These are phyloP conservation scores for Rhopilema esculentum DNA, from an alignment of 30 jellyfish, hydroid and myxozoan species.

Conservation along the genomic window DNA sequence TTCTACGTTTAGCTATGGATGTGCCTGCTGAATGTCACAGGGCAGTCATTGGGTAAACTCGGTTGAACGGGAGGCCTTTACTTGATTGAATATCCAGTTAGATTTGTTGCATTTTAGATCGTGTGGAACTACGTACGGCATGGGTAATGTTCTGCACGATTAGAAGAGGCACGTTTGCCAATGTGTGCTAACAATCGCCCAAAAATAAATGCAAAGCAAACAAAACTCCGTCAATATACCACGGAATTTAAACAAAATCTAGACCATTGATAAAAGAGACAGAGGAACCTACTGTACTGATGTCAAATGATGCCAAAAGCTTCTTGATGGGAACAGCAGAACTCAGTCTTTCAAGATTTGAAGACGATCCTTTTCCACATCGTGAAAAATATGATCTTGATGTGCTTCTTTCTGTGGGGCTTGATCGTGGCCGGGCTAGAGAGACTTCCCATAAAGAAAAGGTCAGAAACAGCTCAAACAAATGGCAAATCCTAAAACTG, in stretches of 20 bases:
- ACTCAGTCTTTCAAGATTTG: slow-evolving; percentile 69
- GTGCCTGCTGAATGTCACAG: not conserved
- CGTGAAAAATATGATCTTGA: slow-evolving; percentile 64
- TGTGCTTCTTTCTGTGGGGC: slow-evolving; percentile 37
- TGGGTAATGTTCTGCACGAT: not conserved
- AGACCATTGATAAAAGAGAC: not conserved
- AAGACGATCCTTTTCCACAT: slow-evolving; percentile 71
- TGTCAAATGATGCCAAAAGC: slow-evolving; percentile 72
- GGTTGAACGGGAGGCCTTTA: not conserved
- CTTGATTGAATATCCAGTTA: not conserved
- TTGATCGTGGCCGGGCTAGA: slow-evolving; percentile 23
- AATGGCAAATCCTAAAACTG: not conserved
- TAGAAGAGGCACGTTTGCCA: not conserved
- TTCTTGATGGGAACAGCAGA: slow-evolving; percentile 71
- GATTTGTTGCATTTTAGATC: not conserved
- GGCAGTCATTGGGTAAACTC: not conserved
- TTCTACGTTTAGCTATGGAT: not conserved
- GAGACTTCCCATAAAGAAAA: not conserved
- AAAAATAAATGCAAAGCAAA: not conserved
- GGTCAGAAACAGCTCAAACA: not conserved
- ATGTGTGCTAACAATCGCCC: not conserved
- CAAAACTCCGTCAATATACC: not conserved
- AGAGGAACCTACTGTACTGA: slow-evolving; percentile 53
- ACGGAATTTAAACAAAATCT: not conserved
- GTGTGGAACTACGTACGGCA: not conserved